Conservation (phyloP, 2,888 invertebrate species). For the Cyclophora albipunctata region DNA sequence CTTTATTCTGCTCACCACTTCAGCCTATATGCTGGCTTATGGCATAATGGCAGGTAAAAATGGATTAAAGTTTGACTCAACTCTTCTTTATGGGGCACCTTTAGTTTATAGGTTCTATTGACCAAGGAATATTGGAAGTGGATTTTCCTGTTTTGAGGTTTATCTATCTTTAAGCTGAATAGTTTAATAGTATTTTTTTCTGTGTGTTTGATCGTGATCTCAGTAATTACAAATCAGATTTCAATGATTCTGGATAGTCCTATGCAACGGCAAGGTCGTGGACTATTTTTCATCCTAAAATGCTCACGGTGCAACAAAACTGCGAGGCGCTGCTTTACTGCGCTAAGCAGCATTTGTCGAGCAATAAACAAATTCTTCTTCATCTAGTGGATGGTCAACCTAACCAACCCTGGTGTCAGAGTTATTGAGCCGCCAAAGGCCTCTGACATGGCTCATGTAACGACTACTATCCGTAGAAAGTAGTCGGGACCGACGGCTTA, state of each 20-base stretch:
- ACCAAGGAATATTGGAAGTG: neutral
- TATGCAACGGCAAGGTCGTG: neutral
- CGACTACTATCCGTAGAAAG: too few relatives aligned
- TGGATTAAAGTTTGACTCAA: neutral
- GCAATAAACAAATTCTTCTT: neutral
- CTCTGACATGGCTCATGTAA: too few relatives aligned
- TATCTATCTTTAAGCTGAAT: neutral
- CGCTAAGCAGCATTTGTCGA: neutral
- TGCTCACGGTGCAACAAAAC: neutral
- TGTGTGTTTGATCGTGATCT: neutral
- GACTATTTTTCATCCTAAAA: neutral
- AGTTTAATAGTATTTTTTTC: neutral
- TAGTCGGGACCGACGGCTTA: too few relatives aligned
- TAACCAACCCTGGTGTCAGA: too few relatives aligned
- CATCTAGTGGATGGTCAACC: neutral
- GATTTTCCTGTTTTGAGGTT: neutral
- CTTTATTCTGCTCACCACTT: constrained; percentile 33
- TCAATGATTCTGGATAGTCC: neutral
- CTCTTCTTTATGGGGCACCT: neutral
- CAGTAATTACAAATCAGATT: neutral
- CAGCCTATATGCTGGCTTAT: too few relatives aligned
- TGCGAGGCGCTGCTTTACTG: neutral
- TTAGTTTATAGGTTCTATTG: too few relatives aligned
- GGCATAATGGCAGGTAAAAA: constrained; percentile 46
- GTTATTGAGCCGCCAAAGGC: too few relatives aligned